These are phyloP conservation scores for Siniperca chuatsi DNA, from an alignment of 2,113 vertebrate species.

Conservation along the genomic window DNA sequence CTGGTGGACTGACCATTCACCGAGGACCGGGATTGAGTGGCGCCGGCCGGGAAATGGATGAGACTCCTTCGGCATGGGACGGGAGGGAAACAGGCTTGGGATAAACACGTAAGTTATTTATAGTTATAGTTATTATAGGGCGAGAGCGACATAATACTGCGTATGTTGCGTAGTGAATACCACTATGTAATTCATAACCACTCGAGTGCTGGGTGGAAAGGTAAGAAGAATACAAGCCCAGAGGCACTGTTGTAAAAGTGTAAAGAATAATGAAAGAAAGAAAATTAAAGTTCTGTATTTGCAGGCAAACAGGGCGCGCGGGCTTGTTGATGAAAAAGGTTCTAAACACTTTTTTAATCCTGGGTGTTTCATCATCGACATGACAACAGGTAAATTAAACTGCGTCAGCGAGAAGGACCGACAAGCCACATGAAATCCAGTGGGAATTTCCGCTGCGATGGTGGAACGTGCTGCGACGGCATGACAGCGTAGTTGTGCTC, in stretches of 20 bases:
- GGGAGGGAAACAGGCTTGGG: conserved; percentile 21
- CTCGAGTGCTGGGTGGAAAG: conserved; percentile 46
- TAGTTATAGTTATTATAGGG: conserved; percentile 31
- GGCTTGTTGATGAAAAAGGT: background rate
- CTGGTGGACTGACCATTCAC: conserved; percentile 29
- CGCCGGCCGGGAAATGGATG: conserved; percentile 9
- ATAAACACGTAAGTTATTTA: conserved; percentile 73
- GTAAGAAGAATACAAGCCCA: conserved; percentile 45
- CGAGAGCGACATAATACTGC: conserved; percentile 57
- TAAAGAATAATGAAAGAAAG: conserved; percentile 20
- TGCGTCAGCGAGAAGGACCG: conserved; percentile 84
- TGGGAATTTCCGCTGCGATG: conserved; percentile 76
- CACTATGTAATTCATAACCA: conserved; percentile 69
- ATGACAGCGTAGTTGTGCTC: conserved; percentile 18
- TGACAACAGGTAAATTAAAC: conserved; percentile 83
- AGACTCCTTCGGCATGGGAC: conserved; percentile 2
- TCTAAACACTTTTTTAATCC: conserved; percentile 39
- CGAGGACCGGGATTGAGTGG: conserved; percentile 14
- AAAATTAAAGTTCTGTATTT: conserved; percentile 28
- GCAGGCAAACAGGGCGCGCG: too few species aligned
- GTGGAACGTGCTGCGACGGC: conserved; percentile 16
- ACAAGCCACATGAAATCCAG: conserved; percentile 65
- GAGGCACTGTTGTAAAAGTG: conserved; percentile 43
- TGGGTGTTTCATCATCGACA: conserved; percentile 60
- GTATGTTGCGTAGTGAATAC: conserved; percentile 77